phyloP scores from a whole-genome alignment of 2,113 vertebrate genomes.

The Hemiscyllium ocellatum region DNA sequence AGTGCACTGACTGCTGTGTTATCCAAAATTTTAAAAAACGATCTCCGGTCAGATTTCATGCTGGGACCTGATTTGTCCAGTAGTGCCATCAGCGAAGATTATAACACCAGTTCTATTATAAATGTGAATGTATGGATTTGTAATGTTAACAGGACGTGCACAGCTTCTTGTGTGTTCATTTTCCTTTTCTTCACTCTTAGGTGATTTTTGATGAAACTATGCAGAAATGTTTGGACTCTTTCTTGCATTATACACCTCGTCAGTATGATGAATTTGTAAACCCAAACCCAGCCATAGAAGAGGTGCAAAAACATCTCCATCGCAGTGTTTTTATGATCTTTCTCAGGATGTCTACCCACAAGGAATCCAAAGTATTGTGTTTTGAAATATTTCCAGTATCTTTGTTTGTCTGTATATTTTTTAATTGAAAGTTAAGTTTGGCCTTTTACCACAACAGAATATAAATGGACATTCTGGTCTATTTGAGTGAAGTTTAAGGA shows the following conservation, averaged over 20 bases:
- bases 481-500: neutral
- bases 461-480: neutral
- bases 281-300: slow-evolving; percentile 55
- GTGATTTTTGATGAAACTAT: slow-evolving; percentile 89
- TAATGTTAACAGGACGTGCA: neutral
- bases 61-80: too few relatives aligned
- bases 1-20: too few relatives aligned
- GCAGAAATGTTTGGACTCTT: slow-evolving; percentile 87
- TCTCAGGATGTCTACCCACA: slow-evolving; percentile 93
- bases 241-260: slow-evolving; percentile 71
- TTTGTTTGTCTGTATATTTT: neutral
- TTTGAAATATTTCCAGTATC: neutral
- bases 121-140: neutral
- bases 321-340: slow-evolving; percentile 77
- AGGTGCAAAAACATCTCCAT: slow-evolving; percentile 73
- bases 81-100: too few relatives aligned
- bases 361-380: slow-evolving; percentile 81
- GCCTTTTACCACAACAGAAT: neutral
- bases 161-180: neutral
- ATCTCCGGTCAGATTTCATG: too few relatives aligned
- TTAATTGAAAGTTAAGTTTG: neutral
- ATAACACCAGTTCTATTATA: neutral
- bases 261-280: slow-evolving; percentile 63
- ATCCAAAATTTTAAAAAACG: too few relatives aligned
- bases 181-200: slow-evolving; percentile 50